Conservation (phyloP, 2,797 vertebrate genomes). For the Geotrypetes seraphini region DNA sequence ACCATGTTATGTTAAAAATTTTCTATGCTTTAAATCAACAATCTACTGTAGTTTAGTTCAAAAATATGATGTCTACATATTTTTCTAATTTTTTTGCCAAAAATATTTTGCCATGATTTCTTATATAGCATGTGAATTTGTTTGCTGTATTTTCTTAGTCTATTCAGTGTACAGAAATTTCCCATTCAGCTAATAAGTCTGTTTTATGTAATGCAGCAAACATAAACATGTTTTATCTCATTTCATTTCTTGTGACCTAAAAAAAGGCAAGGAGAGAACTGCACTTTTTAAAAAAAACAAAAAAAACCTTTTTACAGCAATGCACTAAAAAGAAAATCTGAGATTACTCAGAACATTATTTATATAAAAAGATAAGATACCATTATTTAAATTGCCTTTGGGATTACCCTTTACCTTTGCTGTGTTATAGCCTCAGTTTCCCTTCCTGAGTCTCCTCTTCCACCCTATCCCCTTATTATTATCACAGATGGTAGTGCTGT, state of each 20-base stretch:
- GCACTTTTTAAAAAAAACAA: constrained; percentile 90
- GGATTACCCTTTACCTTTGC: constrained; percentile 69
- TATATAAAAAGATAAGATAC: constrained; percentile 82
- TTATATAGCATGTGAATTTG: constrained; percentile 54
- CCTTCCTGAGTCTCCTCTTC: no score
- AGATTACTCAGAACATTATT: constrained; percentile 85
- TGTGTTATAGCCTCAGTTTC: no score
- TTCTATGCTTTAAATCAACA: constrained; percentile 67
- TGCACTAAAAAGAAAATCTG: constrained; percentile 89
- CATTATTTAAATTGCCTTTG: constrained; percentile 93
- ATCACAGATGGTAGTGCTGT: no score
- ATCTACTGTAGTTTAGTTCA: constrained; percentile 51
- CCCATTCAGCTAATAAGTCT: constrained; percentile 48
- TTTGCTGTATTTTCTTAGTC: constrained; percentile 44
- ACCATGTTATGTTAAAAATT: constrained; percentile 78
- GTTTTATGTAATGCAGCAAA: constrained; percentile 64
- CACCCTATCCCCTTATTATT: no score
- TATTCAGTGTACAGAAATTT: constrained; percentile 35
- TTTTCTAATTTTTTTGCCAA: constrained; percentile 87
- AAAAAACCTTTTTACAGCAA: constrained; percentile 81
- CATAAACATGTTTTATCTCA: constrained; percentile 54
- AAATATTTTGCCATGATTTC: constrained; percentile 70
- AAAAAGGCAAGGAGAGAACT: constrained; percentile 69
- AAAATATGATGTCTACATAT: constrained; percentile 55
- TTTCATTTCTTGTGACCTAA: constrained; percentile 56